A percentile compares a stretch with the other conserved stretches of the same genome.
Evolutionary conservation across 2,797 vertebrate genomes (phyloP).

Genomic region (Falco concolor): DNA sequence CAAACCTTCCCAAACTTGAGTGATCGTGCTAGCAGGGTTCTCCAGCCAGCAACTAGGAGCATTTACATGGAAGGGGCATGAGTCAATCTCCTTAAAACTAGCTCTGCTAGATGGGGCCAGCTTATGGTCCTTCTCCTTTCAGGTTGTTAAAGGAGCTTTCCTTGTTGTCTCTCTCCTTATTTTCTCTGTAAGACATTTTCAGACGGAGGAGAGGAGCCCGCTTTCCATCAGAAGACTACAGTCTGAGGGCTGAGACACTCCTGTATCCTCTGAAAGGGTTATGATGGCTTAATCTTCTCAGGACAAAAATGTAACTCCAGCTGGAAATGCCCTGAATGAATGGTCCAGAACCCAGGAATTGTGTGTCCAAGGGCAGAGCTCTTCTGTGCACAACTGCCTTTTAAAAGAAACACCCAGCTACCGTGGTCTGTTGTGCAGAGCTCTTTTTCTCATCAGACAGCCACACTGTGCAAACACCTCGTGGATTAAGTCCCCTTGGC

Average conservation of each 20-base stretch:
- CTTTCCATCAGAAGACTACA: not conserved
- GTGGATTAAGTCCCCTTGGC: not conserved
- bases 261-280: not conserved
- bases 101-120: not conserved
- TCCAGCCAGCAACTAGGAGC: not conserved
- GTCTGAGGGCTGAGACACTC: not conserved
- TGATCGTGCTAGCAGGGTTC: not conserved
- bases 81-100: not conserved
- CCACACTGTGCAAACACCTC: not conserved
- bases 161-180: not conserved
- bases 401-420: not conserved
- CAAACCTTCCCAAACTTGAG: not conserved
- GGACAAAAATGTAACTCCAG: not conserved
- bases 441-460: not conserved
- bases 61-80: not conserved
- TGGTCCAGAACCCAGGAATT: not conserved
- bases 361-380: not conserved
- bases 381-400: not conserved
- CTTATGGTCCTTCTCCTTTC: not conserved
- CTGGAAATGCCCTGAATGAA: not conserved
- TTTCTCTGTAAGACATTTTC: not conserved
- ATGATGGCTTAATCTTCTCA: not conserved
- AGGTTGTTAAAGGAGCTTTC: not conserved
- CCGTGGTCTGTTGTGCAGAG: not conserved
- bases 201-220: not conserved